phyloP scores from a whole-genome alignment of 2,888 invertebrate species.

The Caradrina clavipalpis region DNA sequence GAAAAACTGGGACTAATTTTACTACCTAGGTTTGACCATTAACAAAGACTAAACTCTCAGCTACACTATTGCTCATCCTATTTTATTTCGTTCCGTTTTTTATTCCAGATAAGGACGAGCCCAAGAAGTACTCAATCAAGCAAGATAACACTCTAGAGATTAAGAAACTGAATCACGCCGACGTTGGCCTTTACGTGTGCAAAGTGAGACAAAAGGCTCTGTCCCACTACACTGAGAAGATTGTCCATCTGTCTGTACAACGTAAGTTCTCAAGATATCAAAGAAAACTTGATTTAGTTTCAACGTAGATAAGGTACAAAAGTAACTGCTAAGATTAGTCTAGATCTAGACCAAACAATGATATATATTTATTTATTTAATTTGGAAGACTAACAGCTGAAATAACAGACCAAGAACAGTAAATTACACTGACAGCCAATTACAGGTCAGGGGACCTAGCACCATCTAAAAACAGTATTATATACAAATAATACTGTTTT shows the following conservation, averaged over 20 bases:
- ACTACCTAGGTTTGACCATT: too few relatives aligned
- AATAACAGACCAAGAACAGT: too few relatives aligned
- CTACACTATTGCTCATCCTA: not conserved
- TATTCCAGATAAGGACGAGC: constrained; percentile 69
- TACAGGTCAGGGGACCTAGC: too few relatives aligned
- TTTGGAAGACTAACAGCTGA: too few relatives aligned
- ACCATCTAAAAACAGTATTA: too few relatives aligned
- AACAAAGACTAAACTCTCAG: too few relatives aligned
- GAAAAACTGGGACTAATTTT: too few relatives aligned
- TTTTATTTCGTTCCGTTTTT: not conserved
- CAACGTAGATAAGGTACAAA: not conserved
- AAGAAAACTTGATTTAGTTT: not conserved
- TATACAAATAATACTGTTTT: too few relatives aligned
- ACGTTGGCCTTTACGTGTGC: constrained; percentile 83
- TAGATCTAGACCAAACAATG: too few relatives aligned
- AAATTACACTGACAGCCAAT: too few relatives aligned
- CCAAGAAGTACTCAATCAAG: constrained; percentile 76
- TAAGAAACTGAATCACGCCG: constrained; percentile 80
- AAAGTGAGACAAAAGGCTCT: constrained; percentile 83
- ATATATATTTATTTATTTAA: too few relatives aligned
- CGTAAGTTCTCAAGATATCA: constrained; percentile 74
- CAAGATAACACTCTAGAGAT: constrained; percentile 79
- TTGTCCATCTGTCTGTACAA: constrained; percentile 78
- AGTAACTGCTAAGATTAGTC: not conserved
- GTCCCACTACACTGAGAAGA: constrained; percentile 82